Conservation (phyloP, 2,888 invertebrate species). For the Spialia ferax region DNA sequence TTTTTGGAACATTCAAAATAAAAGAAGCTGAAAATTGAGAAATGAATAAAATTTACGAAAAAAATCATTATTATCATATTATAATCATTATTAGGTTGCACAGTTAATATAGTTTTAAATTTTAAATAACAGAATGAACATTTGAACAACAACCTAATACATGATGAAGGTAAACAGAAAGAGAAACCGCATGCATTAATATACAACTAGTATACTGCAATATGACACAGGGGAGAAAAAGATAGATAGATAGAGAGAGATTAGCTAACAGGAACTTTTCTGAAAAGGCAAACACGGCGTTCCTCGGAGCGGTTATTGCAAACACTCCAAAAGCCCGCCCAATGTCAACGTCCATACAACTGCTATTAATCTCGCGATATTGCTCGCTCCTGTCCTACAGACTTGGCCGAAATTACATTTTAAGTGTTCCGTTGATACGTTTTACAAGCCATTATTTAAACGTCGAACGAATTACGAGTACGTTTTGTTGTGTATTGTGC, state of each 20-base stretch:
- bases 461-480: conserved; percentile 28
- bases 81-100: too few relatives aligned
- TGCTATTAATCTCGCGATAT: conserved; percentile 47
- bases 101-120: too few relatives aligned
- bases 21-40: too few relatives aligned
- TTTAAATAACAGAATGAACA: too few relatives aligned
- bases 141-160: too few relatives aligned
- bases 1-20: neutral
- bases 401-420: conserved; percentile 39
- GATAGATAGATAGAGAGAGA: neutral
- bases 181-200: neutral
- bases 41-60: too few relatives aligned
- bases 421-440: conserved; percentile 35
- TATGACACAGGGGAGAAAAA: too few relatives aligned
- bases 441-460: conserved; percentile 33
- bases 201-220: too few relatives aligned
- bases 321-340: conserved; percentile 33
- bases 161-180: too few relatives aligned
- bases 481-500: conserved; percentile 1
- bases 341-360: conserved; percentile 46
- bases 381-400: conserved; percentile 41
- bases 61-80: too few relatives aligned
- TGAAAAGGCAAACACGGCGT: conserved; percentile 28
- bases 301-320: conserved; percentile 31
- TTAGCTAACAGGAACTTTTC: conserved; percentile 28